Conservation (phyloP, 2,888 invertebrate genomes). For the Orthosia cruda region DNA sequence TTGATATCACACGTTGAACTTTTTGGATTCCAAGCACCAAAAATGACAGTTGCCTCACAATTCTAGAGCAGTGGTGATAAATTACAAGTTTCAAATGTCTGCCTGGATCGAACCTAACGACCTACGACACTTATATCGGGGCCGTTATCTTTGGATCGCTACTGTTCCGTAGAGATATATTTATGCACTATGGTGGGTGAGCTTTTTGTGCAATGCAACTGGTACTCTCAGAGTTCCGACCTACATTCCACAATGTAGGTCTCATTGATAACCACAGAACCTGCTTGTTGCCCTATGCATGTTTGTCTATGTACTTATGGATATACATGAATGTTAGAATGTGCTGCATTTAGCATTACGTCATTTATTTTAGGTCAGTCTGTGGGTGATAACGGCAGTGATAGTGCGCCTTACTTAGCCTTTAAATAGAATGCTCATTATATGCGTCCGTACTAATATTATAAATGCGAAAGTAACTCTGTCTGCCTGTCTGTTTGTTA, state of each 20-base stretch:
- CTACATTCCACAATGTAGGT: not conserved
- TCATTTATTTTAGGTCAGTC: conserved; percentile 48
- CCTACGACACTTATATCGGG: not conserved
- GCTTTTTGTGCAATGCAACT: too few relatives aligned
- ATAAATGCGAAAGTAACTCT: too few relatives aligned
- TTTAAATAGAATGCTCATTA: conserved; percentile 14
- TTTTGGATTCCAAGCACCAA: too few relatives aligned
- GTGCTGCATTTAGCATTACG: conserved; percentile 10
- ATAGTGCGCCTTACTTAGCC: conserved; percentile 27
- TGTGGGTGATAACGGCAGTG: conserved; percentile 38
- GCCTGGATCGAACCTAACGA: not conserved
- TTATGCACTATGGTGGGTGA: not conserved
- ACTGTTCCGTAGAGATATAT: not conserved
- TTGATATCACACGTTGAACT: too few relatives aligned
- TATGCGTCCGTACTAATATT: not conserved
- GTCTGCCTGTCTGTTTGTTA: too few relatives aligned
- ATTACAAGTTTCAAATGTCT: not conserved
- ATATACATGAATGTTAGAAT: conserved; percentile 19
- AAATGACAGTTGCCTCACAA: not conserved
- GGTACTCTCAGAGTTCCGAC: not conserved
- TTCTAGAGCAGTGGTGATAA: not conserved
- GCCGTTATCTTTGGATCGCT: not conserved
- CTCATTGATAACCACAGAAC: conserved; percentile 9
- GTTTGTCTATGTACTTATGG: not conserved
- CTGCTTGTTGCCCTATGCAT: not conserved